Conservation (phyloP, 2,888 invertebrate species). For the Netelia virgata region DNA sequence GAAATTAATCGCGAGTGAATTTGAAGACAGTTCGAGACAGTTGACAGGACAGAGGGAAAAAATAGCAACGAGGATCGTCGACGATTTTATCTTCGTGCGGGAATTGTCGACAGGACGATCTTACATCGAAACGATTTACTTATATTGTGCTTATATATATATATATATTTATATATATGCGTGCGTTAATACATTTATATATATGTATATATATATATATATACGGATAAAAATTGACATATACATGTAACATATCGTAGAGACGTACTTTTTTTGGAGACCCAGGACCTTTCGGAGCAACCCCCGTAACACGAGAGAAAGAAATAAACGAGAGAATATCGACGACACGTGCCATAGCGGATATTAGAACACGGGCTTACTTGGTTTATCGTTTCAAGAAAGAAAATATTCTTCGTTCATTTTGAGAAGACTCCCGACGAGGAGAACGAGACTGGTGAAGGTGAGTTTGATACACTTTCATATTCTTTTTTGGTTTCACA, state of each 20-base stretch:
- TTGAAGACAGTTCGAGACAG: not conserved
- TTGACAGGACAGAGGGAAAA: not conserved
- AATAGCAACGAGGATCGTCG: not conserved
- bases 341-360: conserved; percentile 49
- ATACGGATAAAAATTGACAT: not conserved
- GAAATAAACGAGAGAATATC: conserved; percentile 1
- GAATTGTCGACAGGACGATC: not conserved
- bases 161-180: not conserved
- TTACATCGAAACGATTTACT: not conserved
- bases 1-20: conserved; percentile 31
- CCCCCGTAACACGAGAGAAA: not conserved
- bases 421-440: conserved; percentile 57
- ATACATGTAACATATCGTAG: conserved; percentile 23
- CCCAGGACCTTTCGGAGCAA: conserved; percentile 57
- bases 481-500: too few species aligned
- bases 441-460: conserved; percentile 59
- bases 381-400: not conserved
- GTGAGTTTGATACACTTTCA: conserved; percentile 36
- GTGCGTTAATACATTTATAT: not conserved
- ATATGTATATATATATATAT: not conserved
- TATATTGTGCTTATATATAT: not conserved
- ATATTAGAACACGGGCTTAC: conserved; percentile 26
- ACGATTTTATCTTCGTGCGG: not conserved
- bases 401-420: conserved; percentile 3
- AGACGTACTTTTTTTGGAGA: conserved; percentile 1